Base-by-base conservation (phyloP, 2,888 invertebrate genomes). In the Meteorus colon region DNA sequence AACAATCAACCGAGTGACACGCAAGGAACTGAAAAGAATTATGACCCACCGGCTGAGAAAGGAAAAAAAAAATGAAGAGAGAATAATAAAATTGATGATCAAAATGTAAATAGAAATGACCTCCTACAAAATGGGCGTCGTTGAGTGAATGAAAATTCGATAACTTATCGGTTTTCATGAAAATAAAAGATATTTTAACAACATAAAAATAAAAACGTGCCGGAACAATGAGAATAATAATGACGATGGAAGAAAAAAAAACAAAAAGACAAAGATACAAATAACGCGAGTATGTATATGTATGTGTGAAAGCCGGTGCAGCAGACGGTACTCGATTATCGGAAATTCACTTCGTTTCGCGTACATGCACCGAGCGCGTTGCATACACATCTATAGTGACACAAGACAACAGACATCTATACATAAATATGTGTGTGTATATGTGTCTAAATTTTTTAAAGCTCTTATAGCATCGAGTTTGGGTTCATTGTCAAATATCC, bases 281-380 rank as follows among this genome's bases (percentile, higher is more conserved):
- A 27, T 12, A n/a, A 31, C 4, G 48, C 8, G 16, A 48, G 45
- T 48, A 4, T 48, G 48, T 48, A n/a, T n/a, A 14, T 51, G 69
- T 29, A 34, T 19, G 51, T 31, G 67, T 62, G 62, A 48, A 67
- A 59, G 19, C 19, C 24, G 76, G 60, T 73, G 73, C 68, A 76
- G 55, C 69, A 77, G 73, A 65, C 62, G 72, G 74, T 72, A 73
- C 68, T 78, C 76, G 78, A 74, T 78, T 78, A 78, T 78, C 68
- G 76, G 74, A 76, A 74, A 76, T 76, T 76, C 76, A 62, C 60
- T 65, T 68, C 34, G 65, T 72, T 24, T 71, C 45, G 41, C 62
- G 60, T 71, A 29, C 63, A 69, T 74, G 72, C 59, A 65, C 63
- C 63, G 70, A 69, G 55, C 69, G 63, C 66, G 41, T 70, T 19